Base-by-base conservation (phyloP, 1,140 invertebrate genomes). In the Camponotus pennsylvanicus region DNA sequence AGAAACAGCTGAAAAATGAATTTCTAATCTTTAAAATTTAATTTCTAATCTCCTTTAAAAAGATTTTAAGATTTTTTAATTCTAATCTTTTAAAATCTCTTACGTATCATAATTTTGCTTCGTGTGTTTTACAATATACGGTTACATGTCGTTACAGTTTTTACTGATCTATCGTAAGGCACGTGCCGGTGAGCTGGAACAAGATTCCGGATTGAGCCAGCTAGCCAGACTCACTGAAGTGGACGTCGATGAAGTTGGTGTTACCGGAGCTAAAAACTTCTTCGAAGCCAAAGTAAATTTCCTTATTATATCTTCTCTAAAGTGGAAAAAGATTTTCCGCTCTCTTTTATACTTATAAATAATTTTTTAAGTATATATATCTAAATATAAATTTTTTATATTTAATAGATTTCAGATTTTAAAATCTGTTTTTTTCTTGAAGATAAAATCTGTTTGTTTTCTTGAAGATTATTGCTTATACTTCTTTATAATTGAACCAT, bases 121-220 rank as follows among this genome's bases (percentile, higher is more conserved):
- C 11, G n/a, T 61, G 13, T 52, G 37, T 63, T 15, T 18, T 52
- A 52, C 6, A 76, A 18, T 63, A 15, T 78, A 57, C 9, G 73
- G 42, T 86, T 85, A 91, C 52, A 21, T 86, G 37, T 85, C 80
- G 89, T 95, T 95, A 59, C 93, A 97, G 96, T 99, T 98, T 93
- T 95, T 98, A 82, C 94, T 98, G 76, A 98, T 98, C 87, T 99
- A 98, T 94, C 96, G 97, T 78, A 98, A 98, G 96, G 98, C 98
- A 0, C 96, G 97, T 82, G 97, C 97, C 66, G 98, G 98, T 1
- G 98, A 98, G 95, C 95, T 99, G 52, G 96, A 97, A 84, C 96
- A 96, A 70, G 97, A 98, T 92, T 98, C 98, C 6, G 98, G 98
- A 3, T 95, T 98, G n/a, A 96, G 97, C 85, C 97, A 98, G 89